phyloP scores from a whole-genome alignment of 2,797 vertebrate genomes.

The Graptemys geographica region DNA sequence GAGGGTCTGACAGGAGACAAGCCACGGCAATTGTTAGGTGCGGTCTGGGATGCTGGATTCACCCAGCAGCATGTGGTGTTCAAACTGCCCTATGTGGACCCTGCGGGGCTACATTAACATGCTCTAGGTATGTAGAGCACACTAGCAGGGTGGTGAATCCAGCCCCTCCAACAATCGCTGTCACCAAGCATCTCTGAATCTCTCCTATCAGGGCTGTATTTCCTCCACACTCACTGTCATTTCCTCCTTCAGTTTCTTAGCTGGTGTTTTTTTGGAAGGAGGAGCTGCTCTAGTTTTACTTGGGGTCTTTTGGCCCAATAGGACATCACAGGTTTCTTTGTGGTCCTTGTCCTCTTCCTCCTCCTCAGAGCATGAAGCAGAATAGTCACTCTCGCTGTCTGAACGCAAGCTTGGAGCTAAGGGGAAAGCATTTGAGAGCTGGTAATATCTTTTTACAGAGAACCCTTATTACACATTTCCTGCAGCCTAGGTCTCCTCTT shows the following conservation, averaged over 20 bases:
- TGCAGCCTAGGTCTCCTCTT: background rate
- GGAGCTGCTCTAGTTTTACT: conserved; percentile 50
- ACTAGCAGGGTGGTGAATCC: background rate
- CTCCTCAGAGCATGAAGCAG: conserved; percentile 91
- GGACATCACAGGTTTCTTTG: conserved; percentile 55
- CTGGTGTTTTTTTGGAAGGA: conserved; percentile 83
- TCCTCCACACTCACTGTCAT: conserved; percentile 80
- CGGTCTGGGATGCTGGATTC: background rate
- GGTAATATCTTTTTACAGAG: background rate
- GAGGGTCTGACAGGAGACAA: background rate
- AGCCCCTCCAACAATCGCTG: background rate
- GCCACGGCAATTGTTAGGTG: background rate
- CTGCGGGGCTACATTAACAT: background rate
- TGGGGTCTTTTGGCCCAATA: conserved; percentile 45
- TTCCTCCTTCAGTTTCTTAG: conserved; percentile 86
- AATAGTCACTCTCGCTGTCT: conserved; percentile 95
- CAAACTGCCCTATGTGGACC: background rate
- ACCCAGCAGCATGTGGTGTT: too few relatives aligned
- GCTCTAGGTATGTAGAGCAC: background rate
- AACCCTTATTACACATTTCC: background rate
- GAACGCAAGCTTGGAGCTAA: conserved; percentile 85
- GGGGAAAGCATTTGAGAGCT: background rate
- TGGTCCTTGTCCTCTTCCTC: conserved; percentile 73
- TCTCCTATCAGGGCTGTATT: background rate
- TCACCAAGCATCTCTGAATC: background rate